A percentile compares a stretch with the other conserved stretches of the same genome.
Evolutionary conservation across 2,888 invertebrate species (phyloP).

Genomic region (Odontocerum albicorne): DNA sequence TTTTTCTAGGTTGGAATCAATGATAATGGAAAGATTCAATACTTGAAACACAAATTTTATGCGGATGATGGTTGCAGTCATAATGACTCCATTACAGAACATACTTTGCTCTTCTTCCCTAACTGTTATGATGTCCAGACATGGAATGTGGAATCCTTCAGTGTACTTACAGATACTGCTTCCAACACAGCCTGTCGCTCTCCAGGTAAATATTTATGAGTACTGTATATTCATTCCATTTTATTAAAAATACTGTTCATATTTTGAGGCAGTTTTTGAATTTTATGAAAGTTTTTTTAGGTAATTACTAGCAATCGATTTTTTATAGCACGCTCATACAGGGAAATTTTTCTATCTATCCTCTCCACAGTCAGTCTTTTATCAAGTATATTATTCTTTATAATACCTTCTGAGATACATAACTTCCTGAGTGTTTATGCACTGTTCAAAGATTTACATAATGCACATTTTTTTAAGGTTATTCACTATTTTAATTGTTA

Average conservation of each 20-base stretch:
- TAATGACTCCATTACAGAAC: slow-evolving; percentile 46
- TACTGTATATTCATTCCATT: no score
- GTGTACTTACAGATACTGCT: slow-evolving; percentile 65
- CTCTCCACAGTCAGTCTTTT: no score
- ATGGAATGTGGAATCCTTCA: slow-evolving; percentile 52
- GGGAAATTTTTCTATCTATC: no score
- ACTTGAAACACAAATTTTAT: slow-evolving; percentile 52
- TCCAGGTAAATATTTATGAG: slow-evolving; percentile 68
- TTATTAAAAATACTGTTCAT: no score
- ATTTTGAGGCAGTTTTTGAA: no score
- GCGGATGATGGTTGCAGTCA: slow-evolving; percentile 47
- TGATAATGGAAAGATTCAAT: slow-evolving; percentile 58
- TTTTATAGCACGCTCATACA: no score
- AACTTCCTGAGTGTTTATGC: no score
- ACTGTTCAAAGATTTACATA: no score
- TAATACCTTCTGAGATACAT: no score
- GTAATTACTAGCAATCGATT: no score
- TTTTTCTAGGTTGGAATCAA: slow-evolving; percentile 56
- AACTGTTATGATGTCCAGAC: slow-evolving; percentile 58
- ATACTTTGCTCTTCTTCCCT: slow-evolving; percentile 42
- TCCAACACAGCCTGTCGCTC: slow-evolving; percentile 69
- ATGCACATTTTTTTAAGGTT: background rate
- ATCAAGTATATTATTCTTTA: no score
- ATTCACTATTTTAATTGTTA: slow-evolving; percentile 20
- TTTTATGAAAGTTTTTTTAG: no score